Evolutionary conservation across 2,888 invertebrate species (phyloP), one percentile per base, ranked within the genome.

Genomic region (Hemaris fuciformis): DNA sequence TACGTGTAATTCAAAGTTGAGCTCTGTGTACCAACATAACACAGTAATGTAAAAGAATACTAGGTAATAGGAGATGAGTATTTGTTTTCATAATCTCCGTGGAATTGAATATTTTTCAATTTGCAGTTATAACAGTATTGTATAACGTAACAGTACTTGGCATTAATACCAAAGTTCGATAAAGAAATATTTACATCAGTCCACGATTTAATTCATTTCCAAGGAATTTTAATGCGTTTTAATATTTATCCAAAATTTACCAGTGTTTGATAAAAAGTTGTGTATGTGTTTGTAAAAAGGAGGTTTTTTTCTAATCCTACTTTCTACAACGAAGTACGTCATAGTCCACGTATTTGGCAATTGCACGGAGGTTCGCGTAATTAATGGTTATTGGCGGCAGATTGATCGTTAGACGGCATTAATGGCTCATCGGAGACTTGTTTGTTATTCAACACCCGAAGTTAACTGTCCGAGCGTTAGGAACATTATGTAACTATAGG

Each of bases 381-480:
- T 31, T 31, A 53, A 53, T 53, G 53, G 53, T 53, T 53, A 53
- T 53, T 27, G 53, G 18, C 53, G 31, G 6, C n/a, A 23, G 53
- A 53, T 53, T 53, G 53, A 53, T 53, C 53, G 53, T 53, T 53
- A 53, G 53, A 53, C 31, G 53, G 27, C 53, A 53, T 53, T 53
- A 53, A 53, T 53, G 18, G 31, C 10, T 53, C 53, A 53, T 53
- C 53, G 10, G 53, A 53, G 53, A 31, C 10, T 53, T 31, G 31
- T 53, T 53, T 53, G 53, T 53, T 53, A 53, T 31, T 53, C 53
- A 53, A 53, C 18, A 15, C 31, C 8, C 31, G 27, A 31, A 46
- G 46, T 31, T 53, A 53, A 53, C 53, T 53, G 31, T 18, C 18
- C 18, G 25, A n/a, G 10, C 4, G 48, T 15, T 53, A 31, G 31